Conservation (phyloP, 2,888 invertebrate genomes). For the Ormyrus thymus region DNA sequence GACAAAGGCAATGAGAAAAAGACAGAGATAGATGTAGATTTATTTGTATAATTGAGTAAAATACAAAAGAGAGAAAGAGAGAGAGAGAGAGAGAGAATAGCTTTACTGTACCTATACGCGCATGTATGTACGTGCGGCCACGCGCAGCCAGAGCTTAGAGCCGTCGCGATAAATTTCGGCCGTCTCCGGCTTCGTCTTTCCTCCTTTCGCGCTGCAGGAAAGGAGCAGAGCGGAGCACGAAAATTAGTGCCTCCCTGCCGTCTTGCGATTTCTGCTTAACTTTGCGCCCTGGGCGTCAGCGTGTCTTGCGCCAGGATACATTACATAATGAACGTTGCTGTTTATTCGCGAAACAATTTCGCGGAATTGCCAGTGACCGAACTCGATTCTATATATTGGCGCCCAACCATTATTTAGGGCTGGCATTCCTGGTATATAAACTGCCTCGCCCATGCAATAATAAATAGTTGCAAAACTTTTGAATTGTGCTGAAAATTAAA, state of each 20-base stretch:
- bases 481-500: too few relatives aligned
- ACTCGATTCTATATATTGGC: too few relatives aligned
- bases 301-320: background rate
- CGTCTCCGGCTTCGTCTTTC: slow-evolving; percentile 6
- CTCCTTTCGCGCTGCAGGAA: background rate
- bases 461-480: too few relatives aligned
- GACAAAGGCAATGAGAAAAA: background rate
- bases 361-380: slow-evolving; percentile 1
- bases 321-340: slow-evolving; percentile 8
- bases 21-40: background rate
- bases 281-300: slow-evolving; percentile 10
- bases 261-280: slow-evolving; percentile 28
- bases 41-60: background rate
- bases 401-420: too few relatives aligned
- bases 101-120: background rate
- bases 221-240: background rate
- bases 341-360: slow-evolving; percentile 24
- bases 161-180: slow-evolving; percentile 42
- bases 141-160: slow-evolving; percentile 14
- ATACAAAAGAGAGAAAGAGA: background rate
- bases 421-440: too few relatives aligned
- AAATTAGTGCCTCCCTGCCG: slow-evolving; percentile 33
- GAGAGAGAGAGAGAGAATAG: background rate
- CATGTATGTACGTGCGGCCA: background rate
- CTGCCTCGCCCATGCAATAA: too few relatives aligned